A percentile compares a stretch with the other conserved stretches of the same genome.
phyloP scores from a whole-genome alignment of 2,797 vertebrate genomes.

The Phyllotis vaccarum region DNA sequence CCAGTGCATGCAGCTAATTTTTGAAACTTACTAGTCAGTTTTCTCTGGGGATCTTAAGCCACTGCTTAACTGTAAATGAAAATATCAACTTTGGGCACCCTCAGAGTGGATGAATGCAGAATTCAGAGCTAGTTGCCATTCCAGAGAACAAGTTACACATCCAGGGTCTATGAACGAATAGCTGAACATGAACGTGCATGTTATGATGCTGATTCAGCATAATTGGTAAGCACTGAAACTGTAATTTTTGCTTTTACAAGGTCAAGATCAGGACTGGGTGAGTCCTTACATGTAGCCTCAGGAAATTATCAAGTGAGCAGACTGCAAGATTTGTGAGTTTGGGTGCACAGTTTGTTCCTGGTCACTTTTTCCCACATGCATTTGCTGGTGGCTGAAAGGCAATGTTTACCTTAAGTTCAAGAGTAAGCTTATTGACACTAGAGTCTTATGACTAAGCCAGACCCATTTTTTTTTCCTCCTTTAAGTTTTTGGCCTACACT shows the following conservation, averaged over 20 bases:
- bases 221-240: neutral
- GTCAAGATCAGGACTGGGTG: neutral
- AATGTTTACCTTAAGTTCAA: neutral
- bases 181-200: neutral
- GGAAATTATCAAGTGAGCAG: neutral
- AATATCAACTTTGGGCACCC: neutral
- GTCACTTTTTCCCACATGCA: neutral
- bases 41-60: neutral
- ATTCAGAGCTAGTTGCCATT: neutral
- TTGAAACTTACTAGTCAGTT: neutral
- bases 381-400: neutral
- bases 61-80: neutral
- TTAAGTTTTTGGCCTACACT: rapidly evolving
- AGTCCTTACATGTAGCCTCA: neutral
- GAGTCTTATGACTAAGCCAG: neutral
- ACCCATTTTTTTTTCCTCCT: neutral
- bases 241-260: neutral
- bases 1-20: neutral
- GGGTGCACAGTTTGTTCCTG: neutral
- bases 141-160: neutral
- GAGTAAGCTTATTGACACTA: constrained; percentile 6
- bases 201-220: neutral
- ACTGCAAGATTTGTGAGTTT: neutral
- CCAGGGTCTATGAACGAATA: neutral
- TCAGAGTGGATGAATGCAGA: neutral